Percentiles rank a stretch among this genome's conserved stretches.
phyloP scores from a whole-genome alignment of 2,113 vertebrate species.

The Eurystomus gularis region DNA sequence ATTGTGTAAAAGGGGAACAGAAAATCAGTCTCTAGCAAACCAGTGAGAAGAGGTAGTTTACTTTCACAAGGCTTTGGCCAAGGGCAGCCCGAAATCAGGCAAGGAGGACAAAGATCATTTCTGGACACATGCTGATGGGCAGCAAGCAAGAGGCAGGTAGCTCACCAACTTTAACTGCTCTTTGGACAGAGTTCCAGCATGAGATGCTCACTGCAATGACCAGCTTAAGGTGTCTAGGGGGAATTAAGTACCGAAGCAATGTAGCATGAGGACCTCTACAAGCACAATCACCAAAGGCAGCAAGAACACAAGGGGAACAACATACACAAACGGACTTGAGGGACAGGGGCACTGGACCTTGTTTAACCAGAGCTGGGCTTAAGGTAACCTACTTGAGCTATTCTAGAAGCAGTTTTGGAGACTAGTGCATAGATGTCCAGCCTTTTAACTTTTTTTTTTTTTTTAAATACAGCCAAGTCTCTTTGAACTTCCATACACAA shows the following conservation, averaged over 20 bases:
- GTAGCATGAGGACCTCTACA: not conserved
- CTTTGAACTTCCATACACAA: not conserved
- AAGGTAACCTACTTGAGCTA: not conserved
- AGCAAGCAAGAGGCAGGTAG: not conserved
- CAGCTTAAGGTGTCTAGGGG: not conserved
- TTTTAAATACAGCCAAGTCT: not conserved
- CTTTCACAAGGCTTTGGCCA: not conserved
- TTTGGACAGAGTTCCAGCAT: not conserved
- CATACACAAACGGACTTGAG: not conserved
- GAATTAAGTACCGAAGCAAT: not conserved
- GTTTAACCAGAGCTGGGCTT: not conserved
- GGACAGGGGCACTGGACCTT: not conserved
- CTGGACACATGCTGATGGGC: not conserved
- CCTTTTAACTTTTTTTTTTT: not conserved
- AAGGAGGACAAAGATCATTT: rapidly evolving
- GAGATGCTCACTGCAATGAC: not conserved
- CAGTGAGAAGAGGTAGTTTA: not conserved
- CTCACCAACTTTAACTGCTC: not conserved
- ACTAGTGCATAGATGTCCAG: not conserved
- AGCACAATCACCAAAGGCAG: not conserved
- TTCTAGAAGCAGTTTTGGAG: not conserved
- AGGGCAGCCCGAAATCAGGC: not conserved
- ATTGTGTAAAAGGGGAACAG: not conserved
- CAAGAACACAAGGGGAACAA: not conserved
- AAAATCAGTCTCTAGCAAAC: not conserved